Evolutionary conservation across 2,797 vertebrate genomes (phyloP), one percentile per base, ranked within the genome.

Genomic region (Natrix natrix): DNA sequence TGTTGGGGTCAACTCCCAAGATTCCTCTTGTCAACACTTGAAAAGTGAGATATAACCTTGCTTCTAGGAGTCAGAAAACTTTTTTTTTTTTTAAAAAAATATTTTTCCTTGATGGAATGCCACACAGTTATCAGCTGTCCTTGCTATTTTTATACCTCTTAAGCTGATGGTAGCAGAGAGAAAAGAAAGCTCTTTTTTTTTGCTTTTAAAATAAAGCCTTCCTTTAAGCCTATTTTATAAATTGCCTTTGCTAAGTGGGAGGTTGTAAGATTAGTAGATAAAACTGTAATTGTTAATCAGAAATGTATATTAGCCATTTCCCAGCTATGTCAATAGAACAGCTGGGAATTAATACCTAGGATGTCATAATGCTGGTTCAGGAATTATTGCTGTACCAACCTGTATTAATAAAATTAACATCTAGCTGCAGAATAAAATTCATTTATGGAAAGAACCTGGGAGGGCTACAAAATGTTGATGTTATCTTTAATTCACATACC

Each of bases 241-340:
- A 94, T 94, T 92, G 8, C 90, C 32, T 59, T 20, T 91, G 91
- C 43, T 6, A 1, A 20, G 59, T 10, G 52, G 32, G 63, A 91
- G 92, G 93, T 87, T 86, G 87, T 32, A 94, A 93, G 91, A 93
- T 95, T 95, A 8, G 20, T 87, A 96, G 93, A 93, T 93, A 94
- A 95, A 97, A 89, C 78, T 88, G 89, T 95, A 93, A 95, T 93
- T 96, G 86, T 96, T 96, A 94, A 90, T 95, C 95, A 94, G 94
- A 90, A 93, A 57, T 86, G 16, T 94, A 17, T 16, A 13, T 95
- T 92, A 93, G 88, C 93, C 93, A 32, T 69, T 93, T 87, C 86
- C 91, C 92, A 92, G 89, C 94, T 94, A 90, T 93, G 93, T 95
- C 95, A 95, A n/a, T 95, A 93, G 86, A 88, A 59, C 32, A 86